Evolutionary conservation across 2,113 vertebrate genomes (phyloP).

Genomic region (Urocynchramus pylzowi): DNA sequence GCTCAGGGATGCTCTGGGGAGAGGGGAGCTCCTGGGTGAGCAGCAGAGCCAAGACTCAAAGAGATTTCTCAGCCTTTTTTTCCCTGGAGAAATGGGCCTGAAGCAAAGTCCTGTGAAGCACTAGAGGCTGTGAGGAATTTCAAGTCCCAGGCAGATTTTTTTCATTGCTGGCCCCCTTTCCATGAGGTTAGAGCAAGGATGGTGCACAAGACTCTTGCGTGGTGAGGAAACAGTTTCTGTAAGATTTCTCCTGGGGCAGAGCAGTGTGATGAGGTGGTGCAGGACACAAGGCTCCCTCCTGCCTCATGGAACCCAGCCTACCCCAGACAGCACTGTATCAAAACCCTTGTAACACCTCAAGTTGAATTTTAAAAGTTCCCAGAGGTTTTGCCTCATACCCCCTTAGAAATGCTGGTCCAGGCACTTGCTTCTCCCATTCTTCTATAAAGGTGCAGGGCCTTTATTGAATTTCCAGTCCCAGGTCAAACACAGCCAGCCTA

Average conservation of each 20-base stretch:
- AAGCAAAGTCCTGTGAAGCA: background rate
- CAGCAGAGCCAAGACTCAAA: background rate
- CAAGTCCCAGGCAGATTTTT: background rate
- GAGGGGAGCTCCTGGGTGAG: rapidly evolving
- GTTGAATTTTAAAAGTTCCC: background rate
- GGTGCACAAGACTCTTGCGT: rapidly evolving
- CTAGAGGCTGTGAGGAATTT: background rate
- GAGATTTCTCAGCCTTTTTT: background rate
- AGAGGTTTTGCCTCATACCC: background rate
- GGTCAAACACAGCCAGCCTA: background rate
- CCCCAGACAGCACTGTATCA: background rate
- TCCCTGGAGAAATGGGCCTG: background rate
- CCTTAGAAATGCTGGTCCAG: background rate
- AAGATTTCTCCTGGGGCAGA: background rate
- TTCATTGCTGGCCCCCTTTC: rapidly evolving
- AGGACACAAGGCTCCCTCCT: background rate
- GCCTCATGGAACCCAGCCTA: background rate
- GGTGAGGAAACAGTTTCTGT: background rate
- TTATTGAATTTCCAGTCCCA: background rate
- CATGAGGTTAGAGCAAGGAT: background rate
- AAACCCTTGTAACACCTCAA: background rate
- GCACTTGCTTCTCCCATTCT: background rate
- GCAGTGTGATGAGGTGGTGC: rapidly evolving
- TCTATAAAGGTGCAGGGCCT: background rate
- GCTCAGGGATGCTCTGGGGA: background rate